These are phyloP conservation scores for Myanophis thanlyinensis DNA, from an alignment of 2,113 vertebrate species.

Conservation along the genomic window DNA sequence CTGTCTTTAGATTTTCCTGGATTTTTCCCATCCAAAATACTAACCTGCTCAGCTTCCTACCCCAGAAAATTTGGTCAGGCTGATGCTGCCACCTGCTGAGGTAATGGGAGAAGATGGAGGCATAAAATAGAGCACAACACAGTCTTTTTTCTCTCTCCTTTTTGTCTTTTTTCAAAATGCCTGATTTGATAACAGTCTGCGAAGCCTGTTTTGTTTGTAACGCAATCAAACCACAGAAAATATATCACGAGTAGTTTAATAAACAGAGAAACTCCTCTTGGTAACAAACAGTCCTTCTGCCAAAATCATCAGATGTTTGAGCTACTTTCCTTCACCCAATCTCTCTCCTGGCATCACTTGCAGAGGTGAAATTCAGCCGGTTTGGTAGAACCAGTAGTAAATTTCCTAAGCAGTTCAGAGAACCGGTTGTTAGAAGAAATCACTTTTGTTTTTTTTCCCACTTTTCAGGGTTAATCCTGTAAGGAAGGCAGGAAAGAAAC, in stretches of 20 bases:
- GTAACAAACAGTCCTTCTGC: constrained; percentile 17
- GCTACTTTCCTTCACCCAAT: neutral
- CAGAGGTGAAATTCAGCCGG: too few species aligned
- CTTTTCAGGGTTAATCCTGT: too few species aligned
- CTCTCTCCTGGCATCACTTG: constrained; percentile 11
- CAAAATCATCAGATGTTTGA: constrained; percentile 12
- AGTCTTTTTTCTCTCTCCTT: constrained; percentile 11
- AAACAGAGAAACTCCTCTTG: constrained; percentile 29
- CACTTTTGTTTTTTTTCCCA: too few species aligned
- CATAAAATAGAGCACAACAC: neutral
- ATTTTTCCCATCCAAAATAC: neutral
- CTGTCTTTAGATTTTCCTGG: neutral
- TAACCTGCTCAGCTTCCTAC: neutral
- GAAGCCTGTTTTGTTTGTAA: constrained; percentile 4
- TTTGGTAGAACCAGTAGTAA: too few species aligned
- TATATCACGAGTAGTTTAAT: constrained; percentile 12
- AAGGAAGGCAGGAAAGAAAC: too few species aligned
- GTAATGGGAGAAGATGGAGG: neutral
- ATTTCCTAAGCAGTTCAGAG: too few species aligned
- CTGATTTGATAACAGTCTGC: neutral
- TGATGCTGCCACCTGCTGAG: neutral
- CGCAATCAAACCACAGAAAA: neutral
- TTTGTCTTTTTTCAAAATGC: neutral
- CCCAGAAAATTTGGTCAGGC: neutral
- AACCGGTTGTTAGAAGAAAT: too few species aligned